Evolutionary conservation across 2,888 invertebrate genomes (phyloP), one percentile per base, ranked within the genome.

Genomic region (Noctua janthina): DNA sequence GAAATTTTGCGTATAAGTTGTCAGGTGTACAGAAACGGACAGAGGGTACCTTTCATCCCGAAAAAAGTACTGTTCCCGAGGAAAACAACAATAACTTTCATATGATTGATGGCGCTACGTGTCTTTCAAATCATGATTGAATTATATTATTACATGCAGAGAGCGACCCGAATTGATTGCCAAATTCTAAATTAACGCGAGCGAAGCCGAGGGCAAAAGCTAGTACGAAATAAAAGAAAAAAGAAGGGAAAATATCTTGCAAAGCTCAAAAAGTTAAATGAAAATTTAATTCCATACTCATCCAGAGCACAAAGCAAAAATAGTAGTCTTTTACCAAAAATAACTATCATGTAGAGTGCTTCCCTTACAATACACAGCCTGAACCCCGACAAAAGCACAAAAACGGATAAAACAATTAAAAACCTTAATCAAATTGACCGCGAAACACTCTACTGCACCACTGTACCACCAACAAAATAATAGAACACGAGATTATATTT

Each of bases 401-500:
- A 67, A 76, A 51, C 20, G n/a, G 59, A 78, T 72, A 79, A 82
- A 79, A 78, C 29, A 71, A 11, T 46, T 73, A 78, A 83, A 83
- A 85, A 84, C 66, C 81, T 78, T 67, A 83, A 83, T 88, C 83
- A 72, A 77, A 68, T 87, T 89, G 85, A 83, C 88, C 83, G 78
- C 69, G 62, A 90, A 88, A 67, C 89, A 85, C 83, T 91, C 91
- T 87, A 86, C 83, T 78, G 43, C 84, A 64, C 81, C 79, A 87
- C 74, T 89, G 90, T 92, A 90, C 89, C 35, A 76, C 74, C 84
- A 84, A 89, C 87, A 90, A 90, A 83, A n/a, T n/a, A n/a, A n/a
- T 76, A 82, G 88, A 91, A 85, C 82, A 79, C 82, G 84, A 90
- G 90, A 92, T 91, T 91, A 90, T 84, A 88, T 91, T 91, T 90